phyloP scores from a whole-genome alignment of 2,888 invertebrate genomes.

The Perizoma flavofasciatum region DNA sequence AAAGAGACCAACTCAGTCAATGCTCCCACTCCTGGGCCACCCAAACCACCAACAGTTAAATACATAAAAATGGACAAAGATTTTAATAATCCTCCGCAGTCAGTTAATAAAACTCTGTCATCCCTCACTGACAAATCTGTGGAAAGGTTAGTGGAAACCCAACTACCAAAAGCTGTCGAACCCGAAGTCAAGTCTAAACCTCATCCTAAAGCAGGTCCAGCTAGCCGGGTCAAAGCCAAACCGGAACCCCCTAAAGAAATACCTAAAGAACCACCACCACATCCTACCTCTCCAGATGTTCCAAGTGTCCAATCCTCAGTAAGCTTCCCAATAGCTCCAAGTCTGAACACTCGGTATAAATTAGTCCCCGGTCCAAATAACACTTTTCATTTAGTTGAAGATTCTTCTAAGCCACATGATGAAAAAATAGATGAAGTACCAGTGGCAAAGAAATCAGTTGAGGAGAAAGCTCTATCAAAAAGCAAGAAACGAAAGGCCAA shows the following conservation, averaged over 20 bases:
- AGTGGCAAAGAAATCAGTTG: slow-evolving; percentile 15
- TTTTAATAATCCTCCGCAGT: slow-evolving; percentile 41
- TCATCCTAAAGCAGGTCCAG: slow-evolving; percentile 72
- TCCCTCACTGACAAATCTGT: slow-evolving; percentile 40
- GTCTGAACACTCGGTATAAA: slow-evolving; percentile 65
- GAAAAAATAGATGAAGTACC: background rate
- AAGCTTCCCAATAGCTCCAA: slow-evolving; percentile 56
- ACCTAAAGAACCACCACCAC: slow-evolving; percentile 29
- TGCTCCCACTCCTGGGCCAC: slow-evolving; percentile 53
- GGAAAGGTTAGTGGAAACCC: slow-evolving; percentile 29
- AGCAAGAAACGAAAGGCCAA: slow-evolving; percentile 34
- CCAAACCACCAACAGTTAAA: slow-evolving; percentile 67
- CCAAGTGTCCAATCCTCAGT: slow-evolving; percentile 47
- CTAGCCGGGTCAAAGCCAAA: slow-evolving; percentile 60
- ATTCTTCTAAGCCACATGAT: slow-evolving; percentile 29
- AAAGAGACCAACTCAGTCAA: slow-evolving; percentile 56
- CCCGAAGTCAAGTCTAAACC: slow-evolving; percentile 53
- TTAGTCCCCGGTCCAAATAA: slow-evolving; percentile 74
- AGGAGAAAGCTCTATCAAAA: slow-evolving; percentile 23
- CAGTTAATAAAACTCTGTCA: slow-evolving; percentile 36
- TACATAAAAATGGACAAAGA: slow-evolving; percentile 64
- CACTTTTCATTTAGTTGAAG: slow-evolving; percentile 68
- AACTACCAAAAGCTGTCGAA: slow-evolving; percentile 27
- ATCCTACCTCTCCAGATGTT: slow-evolving; percentile 24
- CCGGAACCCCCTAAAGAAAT: slow-evolving; percentile 28